phyloP scores from a whole-genome alignment of 2,888 invertebrate species.

The Rhodophaea formosa region DNA sequence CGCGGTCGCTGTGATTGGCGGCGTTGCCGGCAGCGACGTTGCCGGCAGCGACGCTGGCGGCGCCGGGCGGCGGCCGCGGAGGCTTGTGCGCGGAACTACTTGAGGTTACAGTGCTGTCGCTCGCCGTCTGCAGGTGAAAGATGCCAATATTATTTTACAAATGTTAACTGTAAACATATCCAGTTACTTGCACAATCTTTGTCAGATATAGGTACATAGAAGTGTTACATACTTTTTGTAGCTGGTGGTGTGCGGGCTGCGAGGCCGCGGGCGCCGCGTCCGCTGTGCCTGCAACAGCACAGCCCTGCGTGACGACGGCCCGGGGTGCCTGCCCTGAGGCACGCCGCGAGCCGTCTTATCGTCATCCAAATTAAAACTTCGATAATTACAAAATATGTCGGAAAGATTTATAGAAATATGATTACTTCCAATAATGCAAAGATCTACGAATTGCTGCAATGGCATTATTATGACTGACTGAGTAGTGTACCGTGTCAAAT shows the following conservation, averaged over 20 bases:
- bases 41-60: conserved; percentile 17
- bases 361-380: no score
- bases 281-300: conserved; percentile 40
- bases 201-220: no score
- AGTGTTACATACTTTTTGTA: conserved; percentile 52
- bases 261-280: conserved; percentile 48
- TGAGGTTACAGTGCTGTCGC: conserved; percentile 57
- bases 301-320: no score
- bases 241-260: conserved; percentile 49
- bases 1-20: conserved; percentile 38
- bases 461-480: not conserved
- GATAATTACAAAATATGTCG: no score
- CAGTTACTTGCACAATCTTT: no score
- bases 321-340: not conserved
- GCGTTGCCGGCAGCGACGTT: conserved; percentile 35
- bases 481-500: no score
- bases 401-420: no score
- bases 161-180: no score
- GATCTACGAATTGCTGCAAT: not conserved
- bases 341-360: not conserved
- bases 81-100: conserved; percentile 16
- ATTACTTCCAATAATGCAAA: no score
- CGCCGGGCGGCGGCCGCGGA: conserved; percentile 20
- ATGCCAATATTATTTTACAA: not conserved
- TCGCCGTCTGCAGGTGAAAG: conserved; percentile 51